Base-by-base conservation (phyloP, 2,797 vertebrate species). In the Coccyzus lansbergi region DNA sequence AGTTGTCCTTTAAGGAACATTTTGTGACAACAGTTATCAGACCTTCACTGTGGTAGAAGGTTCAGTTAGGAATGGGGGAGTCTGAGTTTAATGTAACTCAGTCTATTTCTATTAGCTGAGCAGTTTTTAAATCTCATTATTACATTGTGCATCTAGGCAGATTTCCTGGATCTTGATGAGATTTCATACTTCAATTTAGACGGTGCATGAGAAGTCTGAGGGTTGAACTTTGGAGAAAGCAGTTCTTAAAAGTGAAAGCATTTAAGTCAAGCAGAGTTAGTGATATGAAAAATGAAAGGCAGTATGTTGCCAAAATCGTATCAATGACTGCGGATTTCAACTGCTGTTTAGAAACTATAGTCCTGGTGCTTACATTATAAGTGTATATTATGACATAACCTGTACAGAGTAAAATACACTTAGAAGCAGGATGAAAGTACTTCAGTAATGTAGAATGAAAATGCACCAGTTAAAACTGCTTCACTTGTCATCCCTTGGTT, bases 381-480 rank as follows among this genome's bases (percentile, higher is more conserved):
- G 29, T 80, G 58, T 84, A 55, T 56, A 48, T 89, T 93, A 74
- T 11, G 28, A 84, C 46, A 63, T 85, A 75, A 28, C 51, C 22
- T 88, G 7, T 52, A 59, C 10, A 67, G 38, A 65, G 58, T 83
- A 80, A 75, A 64, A 62, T 21, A 62, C 24, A 79, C 49, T 78
- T 81, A 83, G 79, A 77, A 77, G 82, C 34, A 83, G 53, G 38
- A 89, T 62, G 11, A 58, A 74, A 91, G 72, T 85, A 81, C 58
- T 95, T 91, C 52, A 72, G n/a, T 81, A 83, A 91, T 28, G 38
- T 69, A 69, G 80, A 86, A 90, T 89, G 71, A 95, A 95, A 94
- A 93, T n/a, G 31, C 58, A 34, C 60, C 46, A 40, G 78, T 82
- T 93, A 71, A 93, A 95, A 88, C 38, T 77, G 81, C 68, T 93